Conservation (phyloP, 1,140 invertebrate species). For the Ceratitis capitata region DNA sequence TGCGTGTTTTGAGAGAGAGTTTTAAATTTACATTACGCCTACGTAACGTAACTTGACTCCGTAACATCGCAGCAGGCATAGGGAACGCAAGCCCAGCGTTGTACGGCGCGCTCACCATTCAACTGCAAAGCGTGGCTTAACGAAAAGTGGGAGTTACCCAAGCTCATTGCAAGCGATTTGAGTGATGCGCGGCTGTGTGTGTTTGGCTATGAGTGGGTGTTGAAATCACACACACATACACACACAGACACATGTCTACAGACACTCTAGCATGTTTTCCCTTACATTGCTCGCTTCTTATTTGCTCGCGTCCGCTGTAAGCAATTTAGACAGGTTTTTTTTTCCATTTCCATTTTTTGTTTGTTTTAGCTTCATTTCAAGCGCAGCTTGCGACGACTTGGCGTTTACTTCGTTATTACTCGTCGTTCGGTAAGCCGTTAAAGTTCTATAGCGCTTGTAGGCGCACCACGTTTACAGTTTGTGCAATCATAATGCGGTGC, state of each 20-base stretch:
- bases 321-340: background rate
- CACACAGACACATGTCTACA: background rate
- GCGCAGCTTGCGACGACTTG: background rate
- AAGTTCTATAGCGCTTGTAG: slow-evolving; percentile 8
- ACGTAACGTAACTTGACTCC: background rate
- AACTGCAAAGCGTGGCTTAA: background rate
- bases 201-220: background rate
- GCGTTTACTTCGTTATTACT: slow-evolving; percentile 19
- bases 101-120: background rate
- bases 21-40: background rate
- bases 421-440: slow-evolving; percentile 1
- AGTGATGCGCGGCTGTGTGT: background rate
- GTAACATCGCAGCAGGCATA: background rate
- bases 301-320: background rate
- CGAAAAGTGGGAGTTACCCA: slow-evolving; percentile 8
- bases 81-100: background rate
- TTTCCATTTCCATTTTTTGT: slow-evolving; percentile 9
- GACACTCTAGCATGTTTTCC: background rate
- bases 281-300: background rate
- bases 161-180: background rate
- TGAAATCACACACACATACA: background rate
- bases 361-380: background rate
- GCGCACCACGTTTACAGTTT: background rate
- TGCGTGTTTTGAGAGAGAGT: background rate
- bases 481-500: background rate